Base-by-base conservation (phyloP, 2,797 vertebrate species). In the Lacerta bilineata region DNA sequence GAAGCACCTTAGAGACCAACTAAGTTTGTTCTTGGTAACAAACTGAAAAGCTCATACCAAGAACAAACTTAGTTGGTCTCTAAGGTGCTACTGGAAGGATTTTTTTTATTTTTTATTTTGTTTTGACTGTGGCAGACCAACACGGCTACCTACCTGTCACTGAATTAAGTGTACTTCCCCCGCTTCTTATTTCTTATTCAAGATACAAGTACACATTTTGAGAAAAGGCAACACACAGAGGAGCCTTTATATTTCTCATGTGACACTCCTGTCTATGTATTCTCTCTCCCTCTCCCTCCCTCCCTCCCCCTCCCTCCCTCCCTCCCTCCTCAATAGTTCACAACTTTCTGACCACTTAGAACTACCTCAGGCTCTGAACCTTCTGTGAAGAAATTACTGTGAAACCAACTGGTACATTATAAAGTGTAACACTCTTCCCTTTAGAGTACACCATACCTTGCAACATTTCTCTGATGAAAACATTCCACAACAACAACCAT, bases 161-260 rank as follows among this genome's bases (percentile, higher is more conserved):
- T 0, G 50, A 78, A 46, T 81, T 61, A 75, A 89, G 69, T 81
- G 29, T 50, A 25, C 4, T 74, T 20, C 43, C 55, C 7, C 82
- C 61, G 17, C 43, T 29, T n/a, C 89, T 91, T 88, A 80, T 86
- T 90, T 89, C 90, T 87, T 8, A 7, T 83, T 36, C 84, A 93
- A 75, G 7, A 11, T 0, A 1, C 85, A 29, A 43, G 86, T 92
- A 91, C 80, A 78, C 29, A 39, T 82, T 78, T 82, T 77, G 46
- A 55, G 18, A 90, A 78, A 85, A 59, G 8, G 27, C 86, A 88
- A 92, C 79, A 0, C 18, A 68, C 80, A 17, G 50, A 83, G 72
- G 72, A 81, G 18, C 46, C 68, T 33, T n/a, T 36, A 3, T 75
- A 39, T 84, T 72, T 18, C n/a, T 55, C 17, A 3, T 2, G 36